Percentiles rank a stretch among this genome's conserved stretches.
These are phyloP conservation scores for Sarcophaga carnaria DNA, from an alignment of 2,888 invertebrate genomes.

Conservation along the genomic window DNA sequence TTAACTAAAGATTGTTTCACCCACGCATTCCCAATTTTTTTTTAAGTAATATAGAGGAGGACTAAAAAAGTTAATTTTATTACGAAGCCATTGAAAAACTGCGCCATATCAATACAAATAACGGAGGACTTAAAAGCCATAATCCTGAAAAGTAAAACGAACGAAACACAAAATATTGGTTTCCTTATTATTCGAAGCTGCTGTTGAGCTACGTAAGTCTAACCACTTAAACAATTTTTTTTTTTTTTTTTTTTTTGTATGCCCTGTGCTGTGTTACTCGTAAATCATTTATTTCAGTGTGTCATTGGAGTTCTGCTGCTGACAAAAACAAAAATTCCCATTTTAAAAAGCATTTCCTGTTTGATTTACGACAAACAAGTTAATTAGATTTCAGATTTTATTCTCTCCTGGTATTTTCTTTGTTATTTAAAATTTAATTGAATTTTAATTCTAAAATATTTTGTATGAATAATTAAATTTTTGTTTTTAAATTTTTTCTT, in stretches of 20 bases:
- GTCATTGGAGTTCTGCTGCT: background rate
- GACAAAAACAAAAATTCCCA: background rate
- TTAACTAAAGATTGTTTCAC: background rate
- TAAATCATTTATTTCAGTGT: background rate
- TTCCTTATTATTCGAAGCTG: too few species aligned
- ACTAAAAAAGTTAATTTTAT: background rate
- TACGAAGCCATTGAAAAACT: background rate
- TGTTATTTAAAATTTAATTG: background rate
- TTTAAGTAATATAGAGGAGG: background rate
- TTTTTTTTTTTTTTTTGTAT: too few species aligned
- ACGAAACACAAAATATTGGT: too few species aligned
- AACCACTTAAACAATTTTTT: too few species aligned
- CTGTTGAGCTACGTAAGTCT: too few species aligned
- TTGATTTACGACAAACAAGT: constrained; percentile 48
- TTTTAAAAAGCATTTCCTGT: constrained; percentile 44
- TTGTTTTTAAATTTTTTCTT: background rate
- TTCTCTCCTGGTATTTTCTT: background rate
- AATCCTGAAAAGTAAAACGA: too few species aligned
- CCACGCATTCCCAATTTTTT: background rate
- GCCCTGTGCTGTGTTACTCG: background rate
- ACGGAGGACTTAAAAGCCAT: too few species aligned
- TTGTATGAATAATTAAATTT: background rate
- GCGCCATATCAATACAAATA: background rate
- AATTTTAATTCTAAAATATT: background rate
- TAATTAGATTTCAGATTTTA: constrained; percentile 44